phyloP scores from a whole-genome alignment of 1,140 invertebrate species.

The Zelostemma sp. region DNA sequence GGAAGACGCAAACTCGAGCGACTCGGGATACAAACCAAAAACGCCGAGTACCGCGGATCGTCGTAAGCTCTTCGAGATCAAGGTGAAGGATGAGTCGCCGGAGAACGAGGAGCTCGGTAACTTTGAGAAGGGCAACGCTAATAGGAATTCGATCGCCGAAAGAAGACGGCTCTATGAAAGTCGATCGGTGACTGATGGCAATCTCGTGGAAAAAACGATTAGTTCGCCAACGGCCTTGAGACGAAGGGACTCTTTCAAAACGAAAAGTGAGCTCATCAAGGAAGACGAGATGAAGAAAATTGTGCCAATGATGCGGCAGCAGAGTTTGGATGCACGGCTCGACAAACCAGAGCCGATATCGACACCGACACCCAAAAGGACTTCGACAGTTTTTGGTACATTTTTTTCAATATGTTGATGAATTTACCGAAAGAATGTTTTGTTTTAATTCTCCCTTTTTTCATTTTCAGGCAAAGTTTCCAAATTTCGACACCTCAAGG shows the following conservation, averaged over 20 bases:
- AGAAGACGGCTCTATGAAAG: conserved; percentile 81
- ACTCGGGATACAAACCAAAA: conserved; percentile 77
- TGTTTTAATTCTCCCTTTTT: background rate
- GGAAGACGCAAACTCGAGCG: conserved; percentile 74
- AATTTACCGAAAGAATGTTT: too few relatives aligned
- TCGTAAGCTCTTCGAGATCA: conserved; percentile 77
- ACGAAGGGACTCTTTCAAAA: conserved; percentile 75
- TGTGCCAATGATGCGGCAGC: conserved; percentile 69
- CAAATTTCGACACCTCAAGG: conserved; percentile 94
- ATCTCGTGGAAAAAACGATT: conserved; percentile 75
- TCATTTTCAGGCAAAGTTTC: conserved; percentile 81
- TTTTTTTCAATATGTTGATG: too few relatives aligned
- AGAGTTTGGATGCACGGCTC: conserved; percentile 69
- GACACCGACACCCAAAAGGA: conserved; percentile 78
- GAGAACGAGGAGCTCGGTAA: conserved; percentile 69
- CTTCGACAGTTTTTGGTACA: conserved; percentile 87
- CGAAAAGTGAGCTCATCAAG: conserved; percentile 69
- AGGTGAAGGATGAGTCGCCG: conserved; percentile 66
- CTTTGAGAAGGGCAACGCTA: conserved; percentile 72
- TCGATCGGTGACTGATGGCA: conserved; percentile 74
- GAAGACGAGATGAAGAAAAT: conserved; percentile 73
- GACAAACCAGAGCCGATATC: conserved; percentile 66
- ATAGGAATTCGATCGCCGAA: conserved; percentile 82
- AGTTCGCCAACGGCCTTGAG: conserved; percentile 76
- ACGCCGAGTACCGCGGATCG: conserved; percentile 82